Percentiles rank a stretch among this genome's conserved stretches.
Conservation (phyloP, 2,797 vertebrate genomes). For the Enteromius unitaeniatus region DNA sequence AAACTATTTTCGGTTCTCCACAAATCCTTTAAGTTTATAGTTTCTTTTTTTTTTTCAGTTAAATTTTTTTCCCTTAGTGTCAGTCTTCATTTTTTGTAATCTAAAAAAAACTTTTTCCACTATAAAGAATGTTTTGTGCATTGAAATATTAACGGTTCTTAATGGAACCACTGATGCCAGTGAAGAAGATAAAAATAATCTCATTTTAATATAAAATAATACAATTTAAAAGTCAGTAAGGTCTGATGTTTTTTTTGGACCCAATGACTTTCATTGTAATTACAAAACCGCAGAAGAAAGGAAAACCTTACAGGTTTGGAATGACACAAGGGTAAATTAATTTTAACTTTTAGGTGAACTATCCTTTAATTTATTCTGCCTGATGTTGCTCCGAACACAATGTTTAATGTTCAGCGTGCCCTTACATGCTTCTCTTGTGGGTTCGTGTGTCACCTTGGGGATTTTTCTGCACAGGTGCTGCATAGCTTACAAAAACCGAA, state of each 20-base stretch:
- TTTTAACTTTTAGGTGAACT: background rate
- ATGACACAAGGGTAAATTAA: background rate
- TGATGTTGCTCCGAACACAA: slow-evolving; percentile 10
- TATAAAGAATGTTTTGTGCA: background rate
- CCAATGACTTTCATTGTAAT: too few relatives aligned
- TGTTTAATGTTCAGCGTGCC: slow-evolving; percentile 30
- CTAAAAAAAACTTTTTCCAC: background rate
- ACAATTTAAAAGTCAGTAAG: background rate
- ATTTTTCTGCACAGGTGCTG: slow-evolving; percentile 42
- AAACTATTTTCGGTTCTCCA: background rate
- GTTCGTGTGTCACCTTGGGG: slow-evolving; percentile 6
- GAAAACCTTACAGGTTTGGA: background rate
- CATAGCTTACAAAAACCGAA: slow-evolving; percentile 17
- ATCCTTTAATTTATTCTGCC: slow-evolving; percentile 5
- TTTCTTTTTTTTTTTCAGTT: background rate
- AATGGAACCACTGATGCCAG: background rate
- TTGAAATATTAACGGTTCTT: background rate
- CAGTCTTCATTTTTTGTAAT: background rate
- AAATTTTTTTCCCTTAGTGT: background rate
- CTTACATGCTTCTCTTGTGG: slow-evolving; percentile 28
- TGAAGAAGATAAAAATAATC: too few relatives aligned
- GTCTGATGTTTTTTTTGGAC: background rate
- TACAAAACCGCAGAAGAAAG: background rate
- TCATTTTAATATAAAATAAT: too few relatives aligned
- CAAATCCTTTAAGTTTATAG: background rate